Percentiles rank a stretch among this genome's conserved stretches.
Evolutionary conservation across 2,888 invertebrate species (phyloP).

Genomic region (Callinectes sapidus): DNA sequence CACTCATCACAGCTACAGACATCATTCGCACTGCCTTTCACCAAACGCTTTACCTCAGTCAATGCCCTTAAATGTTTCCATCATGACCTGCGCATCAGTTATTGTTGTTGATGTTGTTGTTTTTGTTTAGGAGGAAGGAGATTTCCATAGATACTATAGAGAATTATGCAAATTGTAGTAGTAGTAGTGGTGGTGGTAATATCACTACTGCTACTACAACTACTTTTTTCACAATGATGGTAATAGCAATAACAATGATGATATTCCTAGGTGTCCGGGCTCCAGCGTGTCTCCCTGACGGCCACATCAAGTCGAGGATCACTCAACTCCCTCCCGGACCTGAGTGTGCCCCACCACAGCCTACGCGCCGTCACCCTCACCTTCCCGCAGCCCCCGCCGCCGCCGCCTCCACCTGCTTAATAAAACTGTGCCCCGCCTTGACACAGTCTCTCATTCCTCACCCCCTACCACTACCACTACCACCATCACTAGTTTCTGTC

Average conservation of each 20-base stretch:
- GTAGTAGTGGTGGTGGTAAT: too few relatives aligned
- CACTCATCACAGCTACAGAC: not conserved
- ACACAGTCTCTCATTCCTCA: conserved; percentile 10
- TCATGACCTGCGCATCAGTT: too few relatives aligned
- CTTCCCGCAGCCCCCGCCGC: conserved; percentile 64
- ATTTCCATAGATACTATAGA: too few relatives aligned
- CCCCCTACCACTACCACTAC: not conserved
- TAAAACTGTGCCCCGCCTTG: not conserved
- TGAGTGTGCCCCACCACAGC: conserved; percentile 60
- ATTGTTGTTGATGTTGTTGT: too few relatives aligned
- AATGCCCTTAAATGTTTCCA: too few relatives aligned
- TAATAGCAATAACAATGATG: not conserved
- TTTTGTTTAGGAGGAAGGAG: too few relatives aligned
- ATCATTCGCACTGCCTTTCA: not conserved
- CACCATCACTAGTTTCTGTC: not conserved
- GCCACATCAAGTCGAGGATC: conserved; percentile 45
- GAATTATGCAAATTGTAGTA: too few relatives aligned
- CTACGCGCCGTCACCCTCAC: conserved; percentile 58
- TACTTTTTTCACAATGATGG: not conserved
- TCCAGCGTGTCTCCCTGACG: conserved; percentile 54
- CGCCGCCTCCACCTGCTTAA: conserved; percentile 53
- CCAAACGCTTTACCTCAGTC: not conserved
- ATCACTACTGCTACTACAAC: not conserved
- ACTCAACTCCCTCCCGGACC: conserved; percentile 45
- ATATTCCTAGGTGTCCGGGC: conserved; percentile 40